A percentile compares a stretch with the other conserved stretches of the same genome.
phyloP scores from a whole-genome alignment of 2,888 invertebrate genomes.

The Agrotis puta region DNA sequence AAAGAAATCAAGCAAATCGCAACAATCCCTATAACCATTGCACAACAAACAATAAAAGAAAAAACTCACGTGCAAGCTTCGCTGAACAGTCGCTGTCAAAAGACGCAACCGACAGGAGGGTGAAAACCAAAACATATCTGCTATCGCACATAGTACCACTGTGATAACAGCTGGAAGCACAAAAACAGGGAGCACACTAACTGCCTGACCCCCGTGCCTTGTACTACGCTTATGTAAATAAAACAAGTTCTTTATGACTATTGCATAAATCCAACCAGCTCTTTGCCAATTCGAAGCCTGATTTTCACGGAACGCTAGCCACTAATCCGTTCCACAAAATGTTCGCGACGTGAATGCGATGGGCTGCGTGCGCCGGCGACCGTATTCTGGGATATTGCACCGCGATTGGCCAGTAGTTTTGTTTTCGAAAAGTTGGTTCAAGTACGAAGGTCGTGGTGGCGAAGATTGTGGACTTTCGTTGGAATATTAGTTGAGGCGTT shows the following conservation, averaged over 20 bases:
- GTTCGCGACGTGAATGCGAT: slow-evolving; percentile 69
- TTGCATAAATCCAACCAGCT: slow-evolving; percentile 86
- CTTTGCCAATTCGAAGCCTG: slow-evolving; percentile 85
- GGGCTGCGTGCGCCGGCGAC: slow-evolving; percentile 66
- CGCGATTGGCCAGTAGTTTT: slow-evolving; percentile 56
- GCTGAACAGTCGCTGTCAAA: slow-evolving; percentile 77
- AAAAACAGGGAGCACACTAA: slow-evolving; percentile 76
- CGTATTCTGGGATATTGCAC: slow-evolving; percentile 74
- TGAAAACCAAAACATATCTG: slow-evolving; percentile 78
- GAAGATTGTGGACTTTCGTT: slow-evolving; percentile 44
- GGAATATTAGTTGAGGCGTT: neutral
- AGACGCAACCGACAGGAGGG: slow-evolving; percentile 73
- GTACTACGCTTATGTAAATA: slow-evolving; percentile 82
- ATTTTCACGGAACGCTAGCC: slow-evolving; percentile 86
- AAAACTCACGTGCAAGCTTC: slow-evolving; percentile 85
- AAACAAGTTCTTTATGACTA: slow-evolving; percentile 86
- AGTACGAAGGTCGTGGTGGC: slow-evolving; percentile 63
- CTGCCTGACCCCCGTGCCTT: slow-evolving; percentile 77
- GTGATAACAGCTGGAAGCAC: slow-evolving; percentile 59
- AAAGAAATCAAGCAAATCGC: slow-evolving; percentile 29
- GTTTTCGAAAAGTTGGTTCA: slow-evolving; percentile 64
- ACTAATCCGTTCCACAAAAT: slow-evolving; percentile 84
- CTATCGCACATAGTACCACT: slow-evolving; percentile 81
- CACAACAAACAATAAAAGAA: slow-evolving; percentile 63
- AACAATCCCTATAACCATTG: slow-evolving; percentile 23